Evolutionary conservation across 2,113 vertebrate species (phyloP), one percentile per base, ranked within the genome.

Genomic region (Excalfactoria chinensis): DNA sequence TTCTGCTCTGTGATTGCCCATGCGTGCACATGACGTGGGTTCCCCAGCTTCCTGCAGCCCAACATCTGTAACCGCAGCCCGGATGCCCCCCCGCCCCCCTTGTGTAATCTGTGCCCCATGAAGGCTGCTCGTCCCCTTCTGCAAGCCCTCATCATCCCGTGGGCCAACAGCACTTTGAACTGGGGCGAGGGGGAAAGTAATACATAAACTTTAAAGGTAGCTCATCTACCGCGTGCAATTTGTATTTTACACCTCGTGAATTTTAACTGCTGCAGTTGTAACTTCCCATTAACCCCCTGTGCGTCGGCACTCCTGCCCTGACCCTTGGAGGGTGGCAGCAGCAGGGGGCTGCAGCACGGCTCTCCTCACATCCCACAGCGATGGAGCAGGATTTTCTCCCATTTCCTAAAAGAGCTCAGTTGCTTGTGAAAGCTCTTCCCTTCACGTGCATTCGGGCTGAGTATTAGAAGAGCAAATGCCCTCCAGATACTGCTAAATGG

Each of bases 171-270:
- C 72, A 44, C 63, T 69, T 92, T 94, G 86, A 74, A 53, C 26
- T 3, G 17, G 51, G 20, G 23, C 14, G 0, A 43, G 46, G 15
- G 44, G 59, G 55, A 72, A 71, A 93, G 73, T 22, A 20, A 92
- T 80, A 89, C 22, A 91, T 91, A 95, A 93, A 90, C 90, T 97
- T 94, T 95, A 95, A 93, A 93, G 94, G 83, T 73, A 74, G 84
- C 94, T 96, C 93, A 91, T 95, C 91, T 91, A 93, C 93, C 86
- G 56, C 40, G 28, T 95, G 90, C 93, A 95, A 96, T 96, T 96
- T 97, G 95, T 95, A 74, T 95, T 95, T 93, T 95, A 95, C 94
- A 96, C 93, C 84, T 96, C 94, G 91, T 96, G 94, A 96, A 96
- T 95, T 97, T 95, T 96, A 95, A 95, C 91, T 84, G 74, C 93